These are phyloP conservation scores for Amphiura filiformis DNA, from an alignment of 35 echinoderm and acorn worm genomes.

Conservation along the genomic window DNA sequence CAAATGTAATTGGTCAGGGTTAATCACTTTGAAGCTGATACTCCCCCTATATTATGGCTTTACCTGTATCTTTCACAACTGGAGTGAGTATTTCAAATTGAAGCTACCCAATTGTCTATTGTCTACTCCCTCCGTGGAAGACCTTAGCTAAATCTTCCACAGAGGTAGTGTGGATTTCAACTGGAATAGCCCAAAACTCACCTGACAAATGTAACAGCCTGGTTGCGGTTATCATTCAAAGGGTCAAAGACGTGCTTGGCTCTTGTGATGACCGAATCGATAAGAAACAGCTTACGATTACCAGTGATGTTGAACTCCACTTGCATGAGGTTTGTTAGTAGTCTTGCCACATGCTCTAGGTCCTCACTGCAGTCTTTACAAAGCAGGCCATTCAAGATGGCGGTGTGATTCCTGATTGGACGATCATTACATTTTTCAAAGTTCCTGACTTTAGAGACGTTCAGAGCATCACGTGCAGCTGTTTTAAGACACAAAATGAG, in stretches of 20 bases:
- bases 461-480: conserved; percentile 22
- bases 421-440: conserved; percentile 21
- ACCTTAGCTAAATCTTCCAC: too few species aligned
- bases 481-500: background rate
- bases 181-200: too few species aligned
- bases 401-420: background rate
- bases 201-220: conserved; percentile 53
- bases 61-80: too few species aligned
- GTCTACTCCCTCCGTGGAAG: too few species aligned
- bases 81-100: too few species aligned
- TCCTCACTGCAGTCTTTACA: conserved; percentile 12
- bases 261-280: conserved; percentile 21
- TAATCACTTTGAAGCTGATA: too few species aligned
- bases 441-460: conserved; percentile 53
- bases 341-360: background rate
- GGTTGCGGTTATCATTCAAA: conserved; percentile 15
- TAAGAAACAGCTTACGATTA: conserved; percentile 28
- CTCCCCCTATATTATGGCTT: too few species aligned
- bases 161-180: too few species aligned
- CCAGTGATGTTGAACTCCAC: conserved; percentile 36
- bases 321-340: conserved; percentile 5
- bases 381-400: background rate
- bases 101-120: too few species aligned
- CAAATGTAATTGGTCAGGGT: too few species aligned
- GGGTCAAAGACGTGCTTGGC: conserved; percentile 37